phyloP scores from a whole-genome alignment of 2,797 vertebrate species.

The Buphagus erythrorhynchus region DNA sequence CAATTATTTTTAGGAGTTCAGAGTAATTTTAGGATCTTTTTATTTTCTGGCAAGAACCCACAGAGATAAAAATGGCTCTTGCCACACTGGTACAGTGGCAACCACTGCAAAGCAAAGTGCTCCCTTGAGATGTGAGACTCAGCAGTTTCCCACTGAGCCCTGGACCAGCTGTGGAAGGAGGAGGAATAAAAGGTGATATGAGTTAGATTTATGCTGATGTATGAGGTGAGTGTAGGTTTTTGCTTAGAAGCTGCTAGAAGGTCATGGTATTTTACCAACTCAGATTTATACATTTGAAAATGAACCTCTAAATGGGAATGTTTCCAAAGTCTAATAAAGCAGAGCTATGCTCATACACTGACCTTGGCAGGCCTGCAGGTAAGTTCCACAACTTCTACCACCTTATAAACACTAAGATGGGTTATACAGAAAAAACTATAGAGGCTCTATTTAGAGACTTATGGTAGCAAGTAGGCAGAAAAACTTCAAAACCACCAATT shows the following conservation, averaged over 20 bases:
- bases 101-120: constrained; percentile 9
- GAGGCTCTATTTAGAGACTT: constrained; percentile 79
- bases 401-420: constrained; percentile 85
- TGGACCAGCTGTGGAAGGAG: constrained; percentile 14
- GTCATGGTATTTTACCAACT: constrained; percentile 77
- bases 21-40: not conserved
- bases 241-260: constrained; percentile 74
- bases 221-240: constrained; percentile 69
- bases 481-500: constrained; percentile 80
- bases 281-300: constrained; percentile 76
- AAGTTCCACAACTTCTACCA: constrained; percentile 81
- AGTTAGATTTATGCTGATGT: constrained; percentile 70
- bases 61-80: constrained; percentile 20
- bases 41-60: not conserved
- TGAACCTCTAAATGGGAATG: constrained; percentile 76
- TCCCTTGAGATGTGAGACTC: constrained; percentile 24
- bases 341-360: constrained; percentile 74
- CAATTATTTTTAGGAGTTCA: constrained; percentile 20
- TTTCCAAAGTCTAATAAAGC: constrained; percentile 82
- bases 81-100: constrained; percentile 3
- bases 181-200: constrained; percentile 64
- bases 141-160: constrained; percentile 48
- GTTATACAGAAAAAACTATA: constrained; percentile 79
- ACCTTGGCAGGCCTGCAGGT: constrained; percentile 79
- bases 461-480: constrained; percentile 80